Evolutionary conservation across 2,888 invertebrate genomes (phyloP), one percentile per base, ranked within the genome.

Genomic region (Diarsia mendica): DNA sequence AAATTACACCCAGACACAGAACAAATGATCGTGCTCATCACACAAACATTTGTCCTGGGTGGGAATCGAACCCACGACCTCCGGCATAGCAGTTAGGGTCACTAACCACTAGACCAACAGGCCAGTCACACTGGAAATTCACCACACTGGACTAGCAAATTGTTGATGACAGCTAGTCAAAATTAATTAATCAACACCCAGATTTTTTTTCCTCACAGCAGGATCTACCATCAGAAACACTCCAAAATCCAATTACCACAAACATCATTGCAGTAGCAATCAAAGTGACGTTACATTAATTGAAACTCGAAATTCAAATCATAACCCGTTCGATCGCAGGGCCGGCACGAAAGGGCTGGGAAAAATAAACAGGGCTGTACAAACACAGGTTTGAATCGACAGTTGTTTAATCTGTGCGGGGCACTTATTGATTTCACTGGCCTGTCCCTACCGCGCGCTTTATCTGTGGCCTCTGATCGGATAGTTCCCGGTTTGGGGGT

Each of bases 381-480:
- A 88, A 88, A 85, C 79, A 85, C 76, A 74, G 75, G 79, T 81
- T 81, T 44, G 84, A 87, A 81, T 85, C 78, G 79, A 49, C 76
- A 72, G 82, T 84, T 87, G 89, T 88, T 89, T 88, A 86, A 86
- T 87, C 85, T 86, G 81, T 81, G 79, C 79, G 74, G 79, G 67
- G 79, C 77, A 82, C 80, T 87, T 89, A 89, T 89, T 89, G 89
- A 88, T 89, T 88, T 86, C 80, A 75, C 83, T 76, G 63, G 72
- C 53, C 67, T 63, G 64, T 75, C 66, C 72, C 76, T 82, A 80
- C 79, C 75, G 63, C 77, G 73, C 70, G 84, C 77, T 82, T 79
- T 82, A 78, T 83, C 84, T 82, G 85, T 77, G 81, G 80, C 77
- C 82, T 80, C 84, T 86, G 82, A 87, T 86, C 79, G 82, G 70